These are phyloP conservation scores for Galeopsomyia nigrocyanea DNA, from an alignment of 2,888 invertebrate genomes.

Conservation along the genomic window DNA sequence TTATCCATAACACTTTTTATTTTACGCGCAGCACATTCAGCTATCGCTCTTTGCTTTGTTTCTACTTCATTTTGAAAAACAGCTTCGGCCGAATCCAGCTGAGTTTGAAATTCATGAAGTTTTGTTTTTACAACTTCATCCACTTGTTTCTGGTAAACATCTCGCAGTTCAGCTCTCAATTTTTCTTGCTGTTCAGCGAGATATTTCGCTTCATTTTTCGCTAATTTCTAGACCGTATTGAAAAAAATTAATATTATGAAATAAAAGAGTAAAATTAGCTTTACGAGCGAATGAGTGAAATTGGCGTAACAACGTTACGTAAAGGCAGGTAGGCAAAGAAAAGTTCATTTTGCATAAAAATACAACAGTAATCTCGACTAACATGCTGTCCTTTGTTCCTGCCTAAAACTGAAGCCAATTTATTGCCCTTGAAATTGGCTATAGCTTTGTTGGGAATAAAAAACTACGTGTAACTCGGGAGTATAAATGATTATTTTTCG, in stretches of 20 bases:
- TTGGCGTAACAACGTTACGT: no score
- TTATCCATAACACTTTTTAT: constrained; percentile 80
- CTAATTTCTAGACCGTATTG: constrained; percentile 63
- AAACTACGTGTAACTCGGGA: no score
- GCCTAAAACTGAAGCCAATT: no score
- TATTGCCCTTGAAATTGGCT: no score
- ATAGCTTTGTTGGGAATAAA: no score
- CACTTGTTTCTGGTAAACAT: constrained; percentile 85
- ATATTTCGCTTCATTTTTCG: constrained; percentile 65
- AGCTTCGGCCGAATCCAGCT: constrained; percentile 79
- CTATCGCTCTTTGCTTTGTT: constrained; percentile 76
- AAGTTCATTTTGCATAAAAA: no score
- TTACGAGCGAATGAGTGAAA: no score
- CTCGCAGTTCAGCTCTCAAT: constrained; percentile 78
- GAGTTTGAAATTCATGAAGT: constrained; percentile 81
- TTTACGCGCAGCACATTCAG: constrained; percentile 80
- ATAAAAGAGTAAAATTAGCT: no score
- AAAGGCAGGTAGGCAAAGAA: no score
- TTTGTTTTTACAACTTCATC: constrained; percentile 84
- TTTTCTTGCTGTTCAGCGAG: constrained; percentile 73
- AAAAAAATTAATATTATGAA: constrained; percentile 18
- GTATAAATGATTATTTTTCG: no score
- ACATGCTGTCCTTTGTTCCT: no score
- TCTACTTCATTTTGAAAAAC: constrained; percentile 76
- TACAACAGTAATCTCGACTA: no score